Evolutionary conservation across 2,888 invertebrate species (phyloP).

Genomic region (Trypoxylon attenuatum): DNA sequence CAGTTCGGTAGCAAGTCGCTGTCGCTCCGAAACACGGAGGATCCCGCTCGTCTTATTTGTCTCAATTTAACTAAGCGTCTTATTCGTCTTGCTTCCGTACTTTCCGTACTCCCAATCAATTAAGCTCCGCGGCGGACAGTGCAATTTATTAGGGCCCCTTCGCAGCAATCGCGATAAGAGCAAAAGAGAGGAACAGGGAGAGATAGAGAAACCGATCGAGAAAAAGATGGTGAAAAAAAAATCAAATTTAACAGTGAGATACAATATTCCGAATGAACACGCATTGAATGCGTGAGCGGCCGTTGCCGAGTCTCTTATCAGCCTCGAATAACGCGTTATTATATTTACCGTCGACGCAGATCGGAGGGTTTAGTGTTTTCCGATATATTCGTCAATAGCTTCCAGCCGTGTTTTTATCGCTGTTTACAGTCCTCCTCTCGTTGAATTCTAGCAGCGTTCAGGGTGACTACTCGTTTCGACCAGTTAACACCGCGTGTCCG

Average conservation of each 20-base stretch:
- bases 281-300: background rate
- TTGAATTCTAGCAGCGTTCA: background rate
- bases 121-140: no score
- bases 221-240: no score
- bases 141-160: no score
- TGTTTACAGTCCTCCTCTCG: background rate
- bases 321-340: constrained; percentile 3
- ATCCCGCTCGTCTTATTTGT: constrained; percentile 17
- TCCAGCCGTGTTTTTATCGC: background rate
- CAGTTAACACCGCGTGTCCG: background rate
- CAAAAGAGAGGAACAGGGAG: no score
- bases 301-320: background rate
- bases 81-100: constrained; percentile 34
- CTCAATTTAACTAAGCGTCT: constrained; percentile 24
- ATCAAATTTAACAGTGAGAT: no score
- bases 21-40: background rate
- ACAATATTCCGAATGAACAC: no score
- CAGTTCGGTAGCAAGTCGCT: constrained; percentile 18
- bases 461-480: background rate
- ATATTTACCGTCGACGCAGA: background rate
- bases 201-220: no score
- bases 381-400: constrained; percentile 2
- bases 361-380: background rate
- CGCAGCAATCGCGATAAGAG: no score
- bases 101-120: constrained; percentile 18